phyloP scores from a whole-genome alignment of 2,113 vertebrate species.

The Ammodramus savannarum region DNA sequence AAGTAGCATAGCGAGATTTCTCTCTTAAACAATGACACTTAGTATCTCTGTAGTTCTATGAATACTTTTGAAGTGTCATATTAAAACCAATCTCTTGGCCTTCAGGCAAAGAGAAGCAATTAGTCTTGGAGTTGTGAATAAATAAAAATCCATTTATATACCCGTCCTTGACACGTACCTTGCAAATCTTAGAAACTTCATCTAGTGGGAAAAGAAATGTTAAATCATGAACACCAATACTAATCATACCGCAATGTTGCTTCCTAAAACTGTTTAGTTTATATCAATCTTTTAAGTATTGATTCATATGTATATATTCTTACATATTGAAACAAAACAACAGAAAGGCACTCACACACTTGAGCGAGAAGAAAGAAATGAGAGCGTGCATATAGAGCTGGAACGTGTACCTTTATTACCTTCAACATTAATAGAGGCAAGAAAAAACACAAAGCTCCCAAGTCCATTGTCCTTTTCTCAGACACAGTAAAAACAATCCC shows the following conservation, averaged over 20 bases:
- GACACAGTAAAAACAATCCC: background rate
- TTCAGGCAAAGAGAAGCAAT: slow-evolving; percentile 86
- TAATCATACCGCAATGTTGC: slow-evolving; percentile 61
- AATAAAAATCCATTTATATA: slow-evolving; percentile 88
- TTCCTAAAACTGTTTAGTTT: slow-evolving; percentile 69
- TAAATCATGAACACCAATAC: slow-evolving; percentile 75
- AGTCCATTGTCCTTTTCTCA: background rate
- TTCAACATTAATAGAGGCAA: background rate
- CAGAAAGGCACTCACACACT: slow-evolving; percentile 26
- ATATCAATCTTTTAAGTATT: slow-evolving; percentile 74
- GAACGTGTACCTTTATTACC: background rate
- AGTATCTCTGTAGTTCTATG: slow-evolving; percentile 80
- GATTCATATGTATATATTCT: slow-evolving; percentile 81
- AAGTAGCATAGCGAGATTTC: slow-evolving; percentile 73
- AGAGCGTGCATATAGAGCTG: background rate
- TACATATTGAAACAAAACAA: slow-evolving; percentile 61
- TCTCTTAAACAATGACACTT: slow-evolving; percentile 85
- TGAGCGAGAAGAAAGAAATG: slow-evolving; percentile 28
- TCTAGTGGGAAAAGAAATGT: slow-evolving; percentile 82
- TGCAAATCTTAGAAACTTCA: slow-evolving; percentile 86
- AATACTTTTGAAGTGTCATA: slow-evolving; percentile 87
- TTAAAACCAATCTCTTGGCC: slow-evolving; percentile 86
- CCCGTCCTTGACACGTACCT: slow-evolving; percentile 86
- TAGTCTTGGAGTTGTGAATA: slow-evolving; percentile 88
- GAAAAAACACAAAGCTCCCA: background rate